These are phyloP conservation scores for Tyto alba DNA, from an alignment of 2,113 vertebrate species.

Conservation along the genomic window DNA sequence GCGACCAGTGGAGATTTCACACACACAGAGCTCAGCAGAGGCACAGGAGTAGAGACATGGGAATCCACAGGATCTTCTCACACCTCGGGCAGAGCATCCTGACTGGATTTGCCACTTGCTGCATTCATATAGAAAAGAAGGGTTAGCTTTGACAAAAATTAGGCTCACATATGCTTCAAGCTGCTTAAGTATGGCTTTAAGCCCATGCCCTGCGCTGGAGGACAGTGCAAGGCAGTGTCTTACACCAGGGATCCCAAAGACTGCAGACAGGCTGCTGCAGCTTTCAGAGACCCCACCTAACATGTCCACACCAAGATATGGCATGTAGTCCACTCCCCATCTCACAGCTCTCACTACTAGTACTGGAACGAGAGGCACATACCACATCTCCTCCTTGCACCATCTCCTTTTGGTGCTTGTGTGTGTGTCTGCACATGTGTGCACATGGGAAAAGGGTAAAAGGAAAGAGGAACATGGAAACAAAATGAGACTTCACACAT, in stretches of 20 bases:
- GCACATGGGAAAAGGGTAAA: background rate
- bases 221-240: background rate
- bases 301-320: background rate
- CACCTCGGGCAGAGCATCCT: background rate
- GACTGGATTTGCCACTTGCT: background rate
- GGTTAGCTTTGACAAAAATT: background rate
- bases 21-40: background rate
- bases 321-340: fast-evolving
- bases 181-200: background rate
- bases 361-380: background rate
- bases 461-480: background rate
- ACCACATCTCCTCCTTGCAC: background rate
- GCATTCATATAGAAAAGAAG: background rate
- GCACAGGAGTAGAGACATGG: background rate
- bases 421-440: fast-evolving
- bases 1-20: background rate
- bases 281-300: background rate
- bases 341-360: background rate
- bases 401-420: fast-evolving
- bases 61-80: background rate
- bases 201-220: background rate
- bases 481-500: background rate
- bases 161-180: background rate
- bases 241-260: background rate
- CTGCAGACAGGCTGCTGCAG: background rate